phyloP scores from a whole-genome alignment of 2,888 invertebrate species.

The Leptarthrus brevirostris region DNA sequence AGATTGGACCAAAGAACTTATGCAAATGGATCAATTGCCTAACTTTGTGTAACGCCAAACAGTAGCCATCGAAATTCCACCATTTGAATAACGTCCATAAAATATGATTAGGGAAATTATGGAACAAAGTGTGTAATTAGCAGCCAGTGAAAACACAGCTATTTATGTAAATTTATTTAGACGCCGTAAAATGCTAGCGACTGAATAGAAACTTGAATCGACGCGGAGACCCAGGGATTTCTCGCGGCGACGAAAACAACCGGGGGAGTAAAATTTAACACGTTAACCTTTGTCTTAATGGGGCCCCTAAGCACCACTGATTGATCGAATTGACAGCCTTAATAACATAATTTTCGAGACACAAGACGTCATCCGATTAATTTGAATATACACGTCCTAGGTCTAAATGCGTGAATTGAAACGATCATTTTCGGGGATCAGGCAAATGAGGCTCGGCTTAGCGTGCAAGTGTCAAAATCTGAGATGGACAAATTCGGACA shows the following conservation, averaged over 20 bases:
- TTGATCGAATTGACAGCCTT: slow-evolving; percentile 53
- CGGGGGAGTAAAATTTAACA: neutral
- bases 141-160: slow-evolving; percentile 25
- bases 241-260: neutral
- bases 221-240: neutral
- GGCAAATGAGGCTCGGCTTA: slow-evolving; percentile 40
- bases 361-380: slow-evolving; percentile 53
- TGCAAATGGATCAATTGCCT: slow-evolving; percentile 35
- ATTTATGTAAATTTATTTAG: slow-evolving; percentile 26
- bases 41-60: slow-evolving; percentile 30
- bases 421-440: slow-evolving; percentile 51
- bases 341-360: slow-evolving; percentile 52
- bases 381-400: slow-evolving; percentile 52
- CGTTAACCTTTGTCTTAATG: slow-evolving; percentile 33
- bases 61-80: slow-evolving; percentile 28
- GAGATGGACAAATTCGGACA: slow-evolving; percentile 44
- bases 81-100: slow-evolving; percentile 25
- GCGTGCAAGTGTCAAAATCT: slow-evolving; percentile 50
- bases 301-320: slow-evolving; percentile 43
- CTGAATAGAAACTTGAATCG: neutral
- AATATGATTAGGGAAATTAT: slow-evolving; percentile 37
- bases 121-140: slow-evolving; percentile 45
- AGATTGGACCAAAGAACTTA: neutral
- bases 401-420: slow-evolving; percentile 48
- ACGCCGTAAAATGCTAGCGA: neutral